Evolutionary conservation across 2,888 invertebrate species (phyloP).

Genomic region (Tanytarsus gracilentus): DNA sequence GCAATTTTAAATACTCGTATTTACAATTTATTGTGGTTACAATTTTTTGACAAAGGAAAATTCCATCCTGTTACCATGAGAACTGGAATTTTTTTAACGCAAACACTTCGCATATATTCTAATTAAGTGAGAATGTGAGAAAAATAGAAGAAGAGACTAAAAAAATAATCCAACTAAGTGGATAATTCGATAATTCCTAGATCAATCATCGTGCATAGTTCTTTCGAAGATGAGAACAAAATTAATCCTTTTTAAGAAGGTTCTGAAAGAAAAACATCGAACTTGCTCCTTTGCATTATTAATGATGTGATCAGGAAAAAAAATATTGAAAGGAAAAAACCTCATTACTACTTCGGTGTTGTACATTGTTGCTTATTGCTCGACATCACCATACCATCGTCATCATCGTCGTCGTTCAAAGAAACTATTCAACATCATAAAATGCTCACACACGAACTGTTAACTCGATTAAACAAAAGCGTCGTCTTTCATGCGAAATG

Average conservation of each 20-base stretch:
- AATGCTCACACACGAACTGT: slow-evolving; percentile 20
- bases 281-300: slow-evolving; percentile 1
- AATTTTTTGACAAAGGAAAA: no score
- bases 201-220: neutral
- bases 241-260: slow-evolving; percentile 2
- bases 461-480: slow-evolving; percentile 10
- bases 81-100: no score
- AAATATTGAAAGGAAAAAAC: neutral
- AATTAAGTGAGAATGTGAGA: slow-evolving; percentile 1
- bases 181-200: slow-evolving; percentile 15
- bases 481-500: slow-evolving; percentile 16
- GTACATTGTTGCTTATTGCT: neutral
- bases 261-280: no score
- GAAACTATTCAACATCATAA: neutral
- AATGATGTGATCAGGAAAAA: neutral
- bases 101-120: no score
- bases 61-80: no score
- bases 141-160: neutral
- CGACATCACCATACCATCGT: neutral
- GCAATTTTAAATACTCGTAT: no score
- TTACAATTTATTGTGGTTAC: no score
- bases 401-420: neutral
- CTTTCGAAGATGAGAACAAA: neutral
- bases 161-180: neutral
- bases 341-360: neutral